Percentiles rank a stretch among this genome's conserved stretches.
Evolutionary conservation across 2,888 invertebrate genomes (phyloP).

Genomic region (Pyrochroa serraticornis): DNA sequence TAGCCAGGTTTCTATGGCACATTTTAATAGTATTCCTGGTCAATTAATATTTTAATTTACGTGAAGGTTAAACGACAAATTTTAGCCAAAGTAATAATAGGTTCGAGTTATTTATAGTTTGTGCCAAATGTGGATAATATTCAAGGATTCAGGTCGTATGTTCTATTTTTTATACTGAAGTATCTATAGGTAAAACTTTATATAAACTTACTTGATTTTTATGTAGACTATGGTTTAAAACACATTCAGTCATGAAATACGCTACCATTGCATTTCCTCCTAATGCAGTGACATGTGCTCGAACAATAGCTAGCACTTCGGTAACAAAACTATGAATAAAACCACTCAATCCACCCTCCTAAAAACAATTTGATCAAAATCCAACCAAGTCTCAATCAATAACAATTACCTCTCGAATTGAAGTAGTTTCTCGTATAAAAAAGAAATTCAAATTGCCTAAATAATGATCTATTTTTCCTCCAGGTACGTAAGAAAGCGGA

Average conservation of each 20-base stretch:
- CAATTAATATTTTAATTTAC: no score
- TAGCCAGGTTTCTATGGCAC: no score
- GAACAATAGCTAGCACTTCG: conserved; percentile 90
- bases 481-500: conserved; percentile 79
- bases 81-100: no score
- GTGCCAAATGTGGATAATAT: no score
- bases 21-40: no score
- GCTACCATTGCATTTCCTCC: conserved; percentile 96
- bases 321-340: conserved; percentile 94
- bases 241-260: conserved; percentile 90
- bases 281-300: conserved; percentile 90
- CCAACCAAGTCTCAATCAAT: conserved; percentile 3
- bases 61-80: no score
- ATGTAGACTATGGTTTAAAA: conserved; percentile 89
- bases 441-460: conserved; percentile 92
- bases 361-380: conserved; percentile 29
- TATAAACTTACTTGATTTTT: conserved; percentile 92
- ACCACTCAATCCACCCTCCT: conserved; percentile 90
- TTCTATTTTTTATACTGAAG: conserved; percentile 9
- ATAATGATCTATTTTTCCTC: conserved; percentile 78
- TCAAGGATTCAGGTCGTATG: no score
- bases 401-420: conserved; percentile 74
- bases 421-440: conserved; percentile 93
- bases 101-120: no score
- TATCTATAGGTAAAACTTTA: no score